phyloP scores from a whole-genome alignment of 2,888 invertebrate species.

The Tanypteryx hageni region DNA sequence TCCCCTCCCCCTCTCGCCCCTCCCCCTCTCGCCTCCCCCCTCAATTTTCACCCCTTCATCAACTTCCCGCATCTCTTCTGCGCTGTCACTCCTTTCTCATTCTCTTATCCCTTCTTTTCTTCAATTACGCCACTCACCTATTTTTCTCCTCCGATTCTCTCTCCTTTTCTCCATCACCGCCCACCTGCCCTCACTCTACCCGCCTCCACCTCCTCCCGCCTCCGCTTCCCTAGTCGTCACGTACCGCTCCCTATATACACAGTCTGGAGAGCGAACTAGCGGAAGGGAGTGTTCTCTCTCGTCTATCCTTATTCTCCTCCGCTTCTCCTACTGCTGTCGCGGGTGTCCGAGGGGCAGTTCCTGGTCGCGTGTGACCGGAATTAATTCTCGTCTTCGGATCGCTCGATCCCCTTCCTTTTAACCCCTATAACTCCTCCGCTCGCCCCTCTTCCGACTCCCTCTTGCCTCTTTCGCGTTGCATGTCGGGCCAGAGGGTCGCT shows the following conservation, averaged over 20 bases:
- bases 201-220: background rate
- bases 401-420: background rate
- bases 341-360: background rate
- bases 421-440: no score
- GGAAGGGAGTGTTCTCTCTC: no score
- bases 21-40: background rate
- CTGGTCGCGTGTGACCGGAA: slow-evolving; percentile 44
- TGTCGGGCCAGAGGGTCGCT: no score
- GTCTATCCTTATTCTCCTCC: no score
- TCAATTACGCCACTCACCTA: no score
- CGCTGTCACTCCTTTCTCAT: background rate
- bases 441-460: no score
- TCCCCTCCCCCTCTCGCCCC: background rate
- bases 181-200: background rate
- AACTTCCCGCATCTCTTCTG: background rate
- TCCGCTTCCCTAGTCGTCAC: background rate
- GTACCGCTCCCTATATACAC: no score
- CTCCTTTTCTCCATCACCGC: background rate
- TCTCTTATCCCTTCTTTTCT: background rate
- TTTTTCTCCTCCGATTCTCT: background rate
- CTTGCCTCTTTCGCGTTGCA: no score
- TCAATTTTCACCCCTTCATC: background rate
- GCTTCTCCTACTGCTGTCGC: slow-evolving; percentile 4
- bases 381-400: slow-evolving; percentile 26
- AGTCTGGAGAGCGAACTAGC: no score